Base-by-base conservation (phyloP, 2,113 vertebrate genomes). In the Menura novaehollandiae region DNA sequence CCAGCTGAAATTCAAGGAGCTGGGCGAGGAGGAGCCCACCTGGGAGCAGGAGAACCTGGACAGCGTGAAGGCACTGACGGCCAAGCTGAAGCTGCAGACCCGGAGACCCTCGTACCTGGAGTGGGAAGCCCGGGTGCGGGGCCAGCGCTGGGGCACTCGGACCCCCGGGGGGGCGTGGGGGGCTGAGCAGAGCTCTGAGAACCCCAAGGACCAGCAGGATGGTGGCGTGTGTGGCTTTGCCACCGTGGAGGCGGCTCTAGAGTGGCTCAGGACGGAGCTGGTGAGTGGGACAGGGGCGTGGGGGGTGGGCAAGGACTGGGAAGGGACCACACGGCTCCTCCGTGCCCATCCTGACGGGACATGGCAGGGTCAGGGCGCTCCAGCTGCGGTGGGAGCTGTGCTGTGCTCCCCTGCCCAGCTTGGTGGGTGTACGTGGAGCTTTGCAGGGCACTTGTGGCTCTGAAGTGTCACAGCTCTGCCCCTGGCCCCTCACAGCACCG, bases 21-120 rank as follows among this genome's bases (percentile, higher is more conserved):
- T 98, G 62, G 98, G 98, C 3, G 98, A 98, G 35, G 98, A 98
- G 52, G 97, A 98, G 44, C 96, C 98, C 7, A 96, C 95, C 17
- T 97, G 97, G 18, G 97, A 98, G 27, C 49, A 98, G 21, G 98
- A 98, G 94, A 98, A 96, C 89, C 96, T 99, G 96, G 98, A 98
- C 26, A 98, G 97, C 5, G 94, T 99, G 59, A 99, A 99, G 93
- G 99, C 99, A 0, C 98, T 99, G 28, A 95, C 99, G 0, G 98
- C 98, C 87, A 99, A 99, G 95, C 97, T 99, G 93, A 99, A 99
- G 92, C 83, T 99, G 35, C 98, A 99, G 97, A 99, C 99, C 0
- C 98, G 99, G 76, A 97, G 99, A 85, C 99, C 99, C 1, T 99
- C 99, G 2, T 99, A 99, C 60, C 95, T 99, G 88, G 99, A 99